phyloP scores from a whole-genome alignment of 2,113 vertebrate genomes.

The Hippoglossus stenolepis region DNA sequence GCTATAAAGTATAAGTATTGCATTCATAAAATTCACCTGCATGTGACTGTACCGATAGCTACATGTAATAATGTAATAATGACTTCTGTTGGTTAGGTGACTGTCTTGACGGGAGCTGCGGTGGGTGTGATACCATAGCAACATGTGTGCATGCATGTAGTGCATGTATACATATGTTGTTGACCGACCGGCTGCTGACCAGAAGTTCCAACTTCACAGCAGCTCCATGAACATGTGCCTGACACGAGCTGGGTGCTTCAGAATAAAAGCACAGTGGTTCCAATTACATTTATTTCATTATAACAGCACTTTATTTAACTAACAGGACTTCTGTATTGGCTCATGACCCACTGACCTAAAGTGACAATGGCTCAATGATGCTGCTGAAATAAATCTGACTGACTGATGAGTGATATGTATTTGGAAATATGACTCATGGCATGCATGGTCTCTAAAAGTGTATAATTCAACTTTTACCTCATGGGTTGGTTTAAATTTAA shows the following conservation, averaged over 20 bases:
- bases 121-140: background rate
- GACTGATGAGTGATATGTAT: background rate
- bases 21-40: too few relatives aligned
- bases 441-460: background rate
- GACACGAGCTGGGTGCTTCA: background rate
- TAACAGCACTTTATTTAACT: too few relatives aligned
- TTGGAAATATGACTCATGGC: background rate
- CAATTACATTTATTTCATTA: too few relatives aligned
- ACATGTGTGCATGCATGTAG: background rate
- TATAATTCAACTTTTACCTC: background rate
- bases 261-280: background rate
- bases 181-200: too few relatives aligned
- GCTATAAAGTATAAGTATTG: too few relatives aligned
- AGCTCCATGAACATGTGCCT: too few relatives aligned
- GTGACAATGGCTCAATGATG: background rate
- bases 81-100: background rate
- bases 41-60: background rate
- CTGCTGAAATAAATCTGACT: background rate
- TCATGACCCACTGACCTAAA: background rate
- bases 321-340: background rate
- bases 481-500: too few relatives aligned
- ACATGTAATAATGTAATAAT: background rate
- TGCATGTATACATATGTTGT: background rate
- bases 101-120: background rate
- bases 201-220: too few relatives aligned